A percentile compares a stretch with the other conserved stretches of the same genome.
Evolutionary conservation across 2,888 invertebrate genomes (phyloP).

Genomic region (Paralinhomoeus sp.): DNA sequence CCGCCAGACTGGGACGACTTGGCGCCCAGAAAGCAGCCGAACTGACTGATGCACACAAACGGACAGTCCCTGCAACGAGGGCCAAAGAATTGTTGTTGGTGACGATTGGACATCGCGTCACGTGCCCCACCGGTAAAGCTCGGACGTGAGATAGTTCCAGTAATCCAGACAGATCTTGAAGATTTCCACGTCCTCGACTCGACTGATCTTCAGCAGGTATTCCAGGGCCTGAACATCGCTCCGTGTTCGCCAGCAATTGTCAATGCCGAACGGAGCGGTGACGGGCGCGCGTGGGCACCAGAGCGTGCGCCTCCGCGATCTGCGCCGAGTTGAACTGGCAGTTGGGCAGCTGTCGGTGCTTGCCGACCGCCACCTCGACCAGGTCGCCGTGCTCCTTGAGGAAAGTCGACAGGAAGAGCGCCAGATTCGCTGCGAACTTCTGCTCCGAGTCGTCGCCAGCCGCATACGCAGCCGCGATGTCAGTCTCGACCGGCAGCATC

Average conservation of each 20-base stretch:
- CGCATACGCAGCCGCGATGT: slow-evolving; percentile 78
- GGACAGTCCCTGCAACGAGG: no score
- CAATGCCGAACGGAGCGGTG: no score
- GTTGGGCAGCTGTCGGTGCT: no score
- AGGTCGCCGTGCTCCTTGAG: slow-evolving; percentile 70
- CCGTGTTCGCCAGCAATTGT: no score
- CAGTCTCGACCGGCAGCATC: no score
- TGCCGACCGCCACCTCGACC: slow-evolving; percentile 17
- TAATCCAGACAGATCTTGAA: slow-evolving; percentile 98
- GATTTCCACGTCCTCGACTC: slow-evolving; percentile 96
- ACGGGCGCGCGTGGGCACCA: no score
- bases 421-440: slow-evolving; percentile 92
- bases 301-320: slow-evolving; percentile 11
- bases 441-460: slow-evolving; percentile 85
- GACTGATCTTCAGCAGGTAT: slow-evolving; percentile 41
- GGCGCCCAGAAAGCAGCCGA: no score
- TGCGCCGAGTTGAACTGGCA: no score
- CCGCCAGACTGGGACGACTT: slow-evolving; percentile 25
- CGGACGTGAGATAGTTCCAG: slow-evolving; percentile 79
- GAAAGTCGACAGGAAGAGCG: slow-evolving; percentile 84
- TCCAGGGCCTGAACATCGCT: slow-evolving; percentile 20
- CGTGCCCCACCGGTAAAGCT: slow-evolving; percentile 68
- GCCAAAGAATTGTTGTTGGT: no score
- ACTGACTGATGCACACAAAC: no score
- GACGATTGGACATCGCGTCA: no score